Conservation (phyloP, 2,797 vertebrate species). For the Falco novaeseelandiae region DNA sequence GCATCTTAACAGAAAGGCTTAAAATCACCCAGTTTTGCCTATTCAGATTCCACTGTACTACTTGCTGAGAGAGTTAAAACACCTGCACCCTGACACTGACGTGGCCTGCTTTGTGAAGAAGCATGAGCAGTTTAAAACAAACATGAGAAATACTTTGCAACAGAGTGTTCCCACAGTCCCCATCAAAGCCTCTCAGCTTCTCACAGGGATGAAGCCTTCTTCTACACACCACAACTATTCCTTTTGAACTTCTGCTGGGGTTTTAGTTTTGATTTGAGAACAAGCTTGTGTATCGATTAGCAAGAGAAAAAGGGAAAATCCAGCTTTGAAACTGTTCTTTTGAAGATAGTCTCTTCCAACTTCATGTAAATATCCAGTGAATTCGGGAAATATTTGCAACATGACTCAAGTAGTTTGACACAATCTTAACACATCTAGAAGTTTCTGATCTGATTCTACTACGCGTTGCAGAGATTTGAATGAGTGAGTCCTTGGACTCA, state of each 20-base stretch:
- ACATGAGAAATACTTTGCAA: background rate
- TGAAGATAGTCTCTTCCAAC: background rate
- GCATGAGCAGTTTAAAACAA: background rate
- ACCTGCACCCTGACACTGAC: background rate
- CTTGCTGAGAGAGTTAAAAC: background rate
- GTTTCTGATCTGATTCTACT: background rate
- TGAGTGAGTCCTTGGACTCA: background rate
- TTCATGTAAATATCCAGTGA: background rate
- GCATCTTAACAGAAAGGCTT: background rate
- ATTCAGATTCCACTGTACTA: background rate
- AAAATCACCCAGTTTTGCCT: background rate
- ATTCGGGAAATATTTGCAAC: background rate
- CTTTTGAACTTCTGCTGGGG: slow-evolving; percentile 18
- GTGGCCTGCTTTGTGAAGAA: background rate
- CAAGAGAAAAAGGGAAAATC: background rate
- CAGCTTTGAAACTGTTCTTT: slow-evolving; percentile 35
- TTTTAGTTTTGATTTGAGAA: background rate
- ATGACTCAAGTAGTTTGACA: background rate
- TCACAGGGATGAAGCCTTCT: background rate
- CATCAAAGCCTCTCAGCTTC: background rate
- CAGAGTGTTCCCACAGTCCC: background rate
- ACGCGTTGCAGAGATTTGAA: background rate
- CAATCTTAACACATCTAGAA: background rate
- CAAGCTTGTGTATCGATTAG: slow-evolving; percentile 27
- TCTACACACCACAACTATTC: background rate